phyloP scores from a whole-genome alignment of 2,113 vertebrate species.

The Haemorhous mexicanus region DNA sequence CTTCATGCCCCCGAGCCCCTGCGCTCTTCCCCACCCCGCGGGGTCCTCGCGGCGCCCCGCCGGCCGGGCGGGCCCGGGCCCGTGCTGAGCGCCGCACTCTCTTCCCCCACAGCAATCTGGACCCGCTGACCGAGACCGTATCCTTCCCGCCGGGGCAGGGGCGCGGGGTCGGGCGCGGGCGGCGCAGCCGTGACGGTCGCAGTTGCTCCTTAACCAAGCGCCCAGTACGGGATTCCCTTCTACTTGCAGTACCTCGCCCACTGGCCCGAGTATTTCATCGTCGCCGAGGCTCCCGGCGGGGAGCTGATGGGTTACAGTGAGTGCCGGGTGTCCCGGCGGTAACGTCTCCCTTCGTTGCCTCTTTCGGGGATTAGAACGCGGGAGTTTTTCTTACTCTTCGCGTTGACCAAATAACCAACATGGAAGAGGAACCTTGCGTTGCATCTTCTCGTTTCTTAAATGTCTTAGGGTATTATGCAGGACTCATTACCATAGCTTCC shows the following conservation, averaged over 20 bases:
- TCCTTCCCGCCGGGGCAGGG: not conserved
- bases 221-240: slow-evolving; percentile 93
- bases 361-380: not conserved
- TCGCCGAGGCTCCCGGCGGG: slow-evolving; percentile 92
- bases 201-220: slow-evolving; percentile 64
- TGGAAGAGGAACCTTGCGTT: not conserved
- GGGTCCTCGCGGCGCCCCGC: too few relatives aligned
- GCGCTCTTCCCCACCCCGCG: not conserved
- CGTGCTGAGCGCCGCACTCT: not conserved
- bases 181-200: not conserved
- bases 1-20: not conserved
- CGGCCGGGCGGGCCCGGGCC: not conserved
- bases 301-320: slow-evolving; percentile 98
- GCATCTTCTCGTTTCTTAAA: not conserved
- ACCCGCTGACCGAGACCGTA: slow-evolving; percentile 77
- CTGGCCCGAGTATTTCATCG: slow-evolving; percentile 97
- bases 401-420: rapidly evolving
- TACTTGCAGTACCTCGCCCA: slow-evolving; percentile 96
- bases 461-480: not conserved
- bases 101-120: slow-evolving; percentile 84
- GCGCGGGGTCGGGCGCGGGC: not conserved
- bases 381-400: not conserved
- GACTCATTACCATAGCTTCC: not conserved
- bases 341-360: not conserved
- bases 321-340: not conserved